Evolutionary conservation across 1,140 invertebrate species (phyloP).

Genomic region (Diabrotica undecimpunctata): DNA sequence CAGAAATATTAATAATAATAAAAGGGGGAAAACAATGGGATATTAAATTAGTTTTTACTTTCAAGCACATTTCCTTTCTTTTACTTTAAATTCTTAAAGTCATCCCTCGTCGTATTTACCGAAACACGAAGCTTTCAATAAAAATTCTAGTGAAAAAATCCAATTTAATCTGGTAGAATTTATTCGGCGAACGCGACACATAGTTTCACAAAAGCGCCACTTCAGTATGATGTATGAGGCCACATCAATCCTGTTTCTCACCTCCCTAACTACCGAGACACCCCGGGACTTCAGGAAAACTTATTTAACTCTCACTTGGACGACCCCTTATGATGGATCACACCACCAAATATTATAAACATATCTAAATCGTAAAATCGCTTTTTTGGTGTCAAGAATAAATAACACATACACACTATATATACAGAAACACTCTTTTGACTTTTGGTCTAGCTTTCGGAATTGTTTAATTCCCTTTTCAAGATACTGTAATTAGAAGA

Average conservation of each 20-base stretch:
- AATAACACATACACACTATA: too few relatives aligned
- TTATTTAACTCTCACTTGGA: constrained; percentile 22
- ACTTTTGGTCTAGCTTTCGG: too few relatives aligned
- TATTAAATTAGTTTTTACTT: too few relatives aligned
- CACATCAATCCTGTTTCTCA: constrained; percentile 23
- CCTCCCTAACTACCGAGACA: constrained; percentile 23
- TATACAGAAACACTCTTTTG: too few relatives aligned
- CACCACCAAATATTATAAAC: constrained; percentile 11
- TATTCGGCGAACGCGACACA: constrained; percentile 13
- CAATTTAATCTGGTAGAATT: constrained; percentile 15
- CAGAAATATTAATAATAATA: too few relatives aligned
- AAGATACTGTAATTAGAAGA: too few relatives aligned
- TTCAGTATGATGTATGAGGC: constrained; percentile 25
- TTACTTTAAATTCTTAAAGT: too few relatives aligned
- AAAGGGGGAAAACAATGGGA: too few relatives aligned
- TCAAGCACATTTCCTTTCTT: too few relatives aligned
- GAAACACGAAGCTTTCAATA: background rate
- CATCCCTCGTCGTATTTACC: too few relatives aligned
- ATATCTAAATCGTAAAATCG: background rate
- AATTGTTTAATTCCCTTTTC: too few relatives aligned
- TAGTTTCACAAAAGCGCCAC: constrained; percentile 11
- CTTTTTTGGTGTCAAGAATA: background rate
- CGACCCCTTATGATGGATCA: constrained; percentile 16
- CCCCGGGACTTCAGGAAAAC: constrained; percentile 19
- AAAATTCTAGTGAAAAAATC: constrained; percentile 12